Conservation (phyloP, 2,113 vertebrate species). For the Sialia sialis region DNA sequence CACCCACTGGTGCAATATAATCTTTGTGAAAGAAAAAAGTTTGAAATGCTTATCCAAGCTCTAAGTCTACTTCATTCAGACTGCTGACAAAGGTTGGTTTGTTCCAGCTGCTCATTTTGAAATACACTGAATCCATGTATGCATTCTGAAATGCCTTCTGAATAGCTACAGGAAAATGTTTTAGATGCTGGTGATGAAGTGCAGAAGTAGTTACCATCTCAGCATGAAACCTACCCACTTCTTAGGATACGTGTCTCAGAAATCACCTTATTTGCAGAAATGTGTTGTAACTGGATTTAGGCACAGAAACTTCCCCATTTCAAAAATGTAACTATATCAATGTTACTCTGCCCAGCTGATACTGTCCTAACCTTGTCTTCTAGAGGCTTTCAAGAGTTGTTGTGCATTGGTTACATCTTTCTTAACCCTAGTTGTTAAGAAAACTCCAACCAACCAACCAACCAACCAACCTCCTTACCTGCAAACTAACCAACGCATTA, state of each 20-base stretch:
- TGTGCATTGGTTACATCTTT: neutral
- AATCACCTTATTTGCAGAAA: neutral
- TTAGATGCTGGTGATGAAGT: neutral
- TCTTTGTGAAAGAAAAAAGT: neutral
- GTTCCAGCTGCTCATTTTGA: neutral
- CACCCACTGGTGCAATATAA: neutral
- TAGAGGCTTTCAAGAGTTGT: neutral
- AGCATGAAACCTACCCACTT: neutral
- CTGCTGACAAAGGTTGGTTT: neutral
- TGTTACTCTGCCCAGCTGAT: neutral
- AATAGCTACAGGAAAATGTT: neutral
- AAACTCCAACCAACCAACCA: neutral
- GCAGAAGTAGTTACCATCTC: neutral
- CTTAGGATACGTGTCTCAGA: neutral
- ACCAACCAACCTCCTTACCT: slow-evolving; percentile 54
- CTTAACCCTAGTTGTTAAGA: neutral
- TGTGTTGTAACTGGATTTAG: neutral
- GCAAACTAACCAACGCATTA: slow-evolving; percentile 73
- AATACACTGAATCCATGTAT: neutral
- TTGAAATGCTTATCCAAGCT: neutral
- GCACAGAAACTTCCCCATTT: neutral
- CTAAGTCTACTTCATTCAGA: neutral
- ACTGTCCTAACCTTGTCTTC: neutral
- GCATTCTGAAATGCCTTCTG: neutral
- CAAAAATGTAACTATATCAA: neutral